Base-by-base conservation (phyloP, 2,888 invertebrate species). In the Malacosoma neustria region DNA sequence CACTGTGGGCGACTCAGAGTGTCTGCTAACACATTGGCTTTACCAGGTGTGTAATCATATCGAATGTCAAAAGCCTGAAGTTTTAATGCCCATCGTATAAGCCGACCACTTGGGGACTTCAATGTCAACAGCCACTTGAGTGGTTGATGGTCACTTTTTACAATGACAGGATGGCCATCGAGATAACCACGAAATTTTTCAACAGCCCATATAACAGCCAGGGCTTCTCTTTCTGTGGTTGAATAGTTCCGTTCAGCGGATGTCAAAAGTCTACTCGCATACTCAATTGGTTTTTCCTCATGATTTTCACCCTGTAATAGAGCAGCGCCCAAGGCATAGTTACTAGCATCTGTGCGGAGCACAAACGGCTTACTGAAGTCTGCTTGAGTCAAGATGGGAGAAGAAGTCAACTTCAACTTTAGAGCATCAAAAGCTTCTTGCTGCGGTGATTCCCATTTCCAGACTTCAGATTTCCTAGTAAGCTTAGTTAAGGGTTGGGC, bases 81-180 rank as follows among this genome's bases (percentile, higher is more conserved):
- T 7, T 45, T 36, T 9, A 80, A 35, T 0, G 66, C 62, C 81
- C 79, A 84, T 30, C 79, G 40, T 1, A 67, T 67, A 1, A 85
- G 43, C 14, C 79, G 41, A 13, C 72, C 71, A n/a, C 61, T 52
- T 0, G 66, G 62, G 6, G 70, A 52, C 40, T 72, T 70, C 3
- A 73, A 15, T 0, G 49, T 46, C 42, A 67, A 43, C 3, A 82
- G 42, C 66, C 72, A 77, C 36, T 54, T 53, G n/a, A 86, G 48
- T 0, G 76, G 70, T 42, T 63, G 62, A 42, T 75, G 76, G 46
- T 76, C 75, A 0, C 64, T 68, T 6, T 50, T 45, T 1, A 77
- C 12, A 1, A 4, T 32, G 12, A 36, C 30, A 13, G 11, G n/a
- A 4, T 4, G 9, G 4, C 36, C 32, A 5, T 36, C 36, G 3